Conservation (phyloP, 2,113 vertebrate species). For the Dicentrarchus labrax region DNA sequence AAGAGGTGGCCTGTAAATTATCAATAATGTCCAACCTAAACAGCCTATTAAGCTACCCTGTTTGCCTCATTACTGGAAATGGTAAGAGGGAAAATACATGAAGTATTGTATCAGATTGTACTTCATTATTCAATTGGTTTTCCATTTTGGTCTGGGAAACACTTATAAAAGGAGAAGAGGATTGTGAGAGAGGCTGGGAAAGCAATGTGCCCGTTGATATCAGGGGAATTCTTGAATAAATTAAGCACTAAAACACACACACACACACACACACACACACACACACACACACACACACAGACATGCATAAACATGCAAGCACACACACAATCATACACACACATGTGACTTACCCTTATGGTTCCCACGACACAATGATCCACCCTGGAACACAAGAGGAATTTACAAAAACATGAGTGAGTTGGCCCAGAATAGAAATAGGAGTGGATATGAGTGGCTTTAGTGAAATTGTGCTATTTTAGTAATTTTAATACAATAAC, state of each 20-base stretch:
- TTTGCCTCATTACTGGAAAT: conserved; percentile 62
- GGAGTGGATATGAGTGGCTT: conserved; percentile 30
- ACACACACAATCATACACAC: not conserved
- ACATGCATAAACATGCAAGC: not conserved
- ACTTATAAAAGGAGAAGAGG: conserved; percentile 55
- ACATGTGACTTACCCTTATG: conserved; percentile 27
- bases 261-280: not conserved
- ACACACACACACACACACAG: not conserved
- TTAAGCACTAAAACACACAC: conserved; percentile 47
- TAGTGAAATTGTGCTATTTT: conserved; percentile 14
- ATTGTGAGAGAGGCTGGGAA: conserved; percentile 73
- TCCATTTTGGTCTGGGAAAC: conserved; percentile 68
- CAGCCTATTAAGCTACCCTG: conserved; percentile 37
- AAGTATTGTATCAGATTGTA: conserved; percentile 62
- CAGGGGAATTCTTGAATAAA: conserved; percentile 74
- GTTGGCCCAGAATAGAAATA: conserved; percentile 31
- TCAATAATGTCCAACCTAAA: conserved; percentile 33
- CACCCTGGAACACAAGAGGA: conserved; percentile 35
- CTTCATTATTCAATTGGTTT: conserved; percentile 67
- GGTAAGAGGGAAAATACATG: conserved; percentile 49
- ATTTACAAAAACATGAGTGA: conserved; percentile 43
- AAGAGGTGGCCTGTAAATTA: conserved; percentile 22
- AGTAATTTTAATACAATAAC: conserved; percentile 11
- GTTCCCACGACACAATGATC: conserved; percentile 69
- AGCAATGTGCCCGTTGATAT: conserved; percentile 66